Conservation (phyloP, 2,797 vertebrate species). For the Lagodon rhomboides region DNA sequence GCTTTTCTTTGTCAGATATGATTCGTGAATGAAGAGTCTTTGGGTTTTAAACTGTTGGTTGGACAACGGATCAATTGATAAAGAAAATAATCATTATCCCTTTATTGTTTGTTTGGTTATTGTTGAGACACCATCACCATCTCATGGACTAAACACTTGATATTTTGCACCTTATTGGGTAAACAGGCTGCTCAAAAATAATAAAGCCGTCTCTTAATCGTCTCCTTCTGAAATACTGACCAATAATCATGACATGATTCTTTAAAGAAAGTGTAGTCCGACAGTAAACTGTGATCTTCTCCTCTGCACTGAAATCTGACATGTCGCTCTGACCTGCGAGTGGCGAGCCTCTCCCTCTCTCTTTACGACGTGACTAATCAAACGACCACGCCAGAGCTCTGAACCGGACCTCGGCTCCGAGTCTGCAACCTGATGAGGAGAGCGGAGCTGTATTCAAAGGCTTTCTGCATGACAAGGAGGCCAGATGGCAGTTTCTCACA, state of each 20-base stretch:
- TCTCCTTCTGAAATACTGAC: not conserved
- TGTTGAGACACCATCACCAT: not conserved
- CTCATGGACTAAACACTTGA: not conserved
- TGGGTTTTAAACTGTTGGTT: too few species aligned
- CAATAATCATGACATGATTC: not conserved
- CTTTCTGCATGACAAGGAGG: slow-evolving; percentile 56
- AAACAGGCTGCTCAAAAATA: not conserved
- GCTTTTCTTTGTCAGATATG: too few species aligned
- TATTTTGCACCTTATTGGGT: not conserved
- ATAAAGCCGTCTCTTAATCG: not conserved
- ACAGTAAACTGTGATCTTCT: not conserved
- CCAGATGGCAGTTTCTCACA: slow-evolving; percentile 71
- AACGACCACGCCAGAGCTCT: not conserved
- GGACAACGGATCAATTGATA: too few species aligned
- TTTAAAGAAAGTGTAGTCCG: not conserved
- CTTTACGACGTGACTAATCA: slow-evolving; percentile 35
- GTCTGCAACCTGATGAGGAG: slow-evolving; percentile 39
- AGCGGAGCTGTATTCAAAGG: slow-evolving; percentile 47
- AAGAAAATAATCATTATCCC: too few species aligned
- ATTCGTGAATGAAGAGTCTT: too few species aligned
- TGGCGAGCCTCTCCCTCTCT: not conserved
- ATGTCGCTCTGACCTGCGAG: not conserved
- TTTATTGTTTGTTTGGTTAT: not conserved
- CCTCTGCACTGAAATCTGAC: not conserved
- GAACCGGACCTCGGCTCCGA: slow-evolving; percentile 6